These are phyloP conservation scores for Gavialis gangeticus DNA, from an alignment of 2,113 vertebrate genomes.

Conservation along the genomic window DNA sequence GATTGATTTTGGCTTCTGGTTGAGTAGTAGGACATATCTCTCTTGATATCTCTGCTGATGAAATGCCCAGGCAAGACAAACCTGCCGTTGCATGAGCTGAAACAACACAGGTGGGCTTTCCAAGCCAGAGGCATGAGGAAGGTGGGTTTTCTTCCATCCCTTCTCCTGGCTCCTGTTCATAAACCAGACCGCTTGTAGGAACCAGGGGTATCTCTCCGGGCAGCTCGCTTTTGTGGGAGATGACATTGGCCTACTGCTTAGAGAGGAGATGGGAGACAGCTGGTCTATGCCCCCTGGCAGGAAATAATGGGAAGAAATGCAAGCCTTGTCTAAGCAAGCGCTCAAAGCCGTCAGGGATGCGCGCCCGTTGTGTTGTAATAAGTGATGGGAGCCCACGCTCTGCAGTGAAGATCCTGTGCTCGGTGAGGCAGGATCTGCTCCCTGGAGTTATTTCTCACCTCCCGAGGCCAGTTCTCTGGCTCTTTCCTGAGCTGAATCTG, in stretches of 20 bases:
- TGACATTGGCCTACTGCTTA: not conserved
- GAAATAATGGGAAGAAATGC: not conserved
- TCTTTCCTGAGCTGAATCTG: not conserved
- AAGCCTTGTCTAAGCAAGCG: not conserved
- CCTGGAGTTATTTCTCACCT: not conserved
- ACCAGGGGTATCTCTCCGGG: not conserved
- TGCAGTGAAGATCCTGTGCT: too few species aligned
- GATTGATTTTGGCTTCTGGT: not conserved
- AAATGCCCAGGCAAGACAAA: not conserved
- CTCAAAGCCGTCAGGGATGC: too few species aligned
- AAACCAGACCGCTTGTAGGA: not conserved
- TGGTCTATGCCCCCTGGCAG: not conserved
- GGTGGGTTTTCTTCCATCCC: not conserved
- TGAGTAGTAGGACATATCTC: slow-evolving; percentile 10
- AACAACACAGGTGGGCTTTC: accelerated
- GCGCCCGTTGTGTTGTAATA: too few species aligned
- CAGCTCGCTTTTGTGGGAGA: not conserved
- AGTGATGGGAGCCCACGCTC: too few species aligned
- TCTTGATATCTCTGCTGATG: slow-evolving; percentile 12
- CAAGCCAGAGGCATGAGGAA: not conserved
- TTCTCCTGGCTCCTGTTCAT: not conserved
- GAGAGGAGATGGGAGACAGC: not conserved
- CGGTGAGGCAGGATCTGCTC: too few species aligned
- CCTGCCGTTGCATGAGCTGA: slow-evolving; percentile 2
- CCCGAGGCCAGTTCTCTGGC: not conserved